These are phyloP conservation scores for Phalacrocorax pelagicus DNA, from an alignment of 2,113 vertebrate genomes.

Conservation along the genomic window DNA sequence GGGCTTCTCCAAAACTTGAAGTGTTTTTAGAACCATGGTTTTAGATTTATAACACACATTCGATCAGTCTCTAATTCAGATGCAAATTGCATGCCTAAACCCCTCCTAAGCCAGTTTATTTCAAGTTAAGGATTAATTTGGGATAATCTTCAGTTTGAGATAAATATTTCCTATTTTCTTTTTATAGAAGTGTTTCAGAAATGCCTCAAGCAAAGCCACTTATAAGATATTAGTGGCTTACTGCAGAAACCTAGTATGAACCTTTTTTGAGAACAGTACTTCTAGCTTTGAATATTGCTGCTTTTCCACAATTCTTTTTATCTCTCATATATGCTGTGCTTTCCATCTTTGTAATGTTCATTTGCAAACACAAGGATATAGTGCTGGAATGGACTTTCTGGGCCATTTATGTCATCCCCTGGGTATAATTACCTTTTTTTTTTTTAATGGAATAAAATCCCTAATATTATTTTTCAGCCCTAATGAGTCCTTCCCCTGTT, in stretches of 20 bases:
- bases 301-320: neutral
- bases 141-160: neutral
- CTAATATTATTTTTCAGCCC: neutral
- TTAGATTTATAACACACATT: neutral
- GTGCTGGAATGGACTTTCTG: neutral
- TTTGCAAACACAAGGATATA: neutral
- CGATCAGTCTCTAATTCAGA: neutral
- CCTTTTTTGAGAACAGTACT: neutral
- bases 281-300: neutral
- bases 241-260: neutral
- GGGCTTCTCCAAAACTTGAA: neutral
- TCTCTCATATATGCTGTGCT: neutral
- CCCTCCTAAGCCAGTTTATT: neutral
- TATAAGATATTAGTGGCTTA: neutral
- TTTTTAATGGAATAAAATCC: neutral
- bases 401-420: neutral
- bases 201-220: neutral
- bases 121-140: neutral
- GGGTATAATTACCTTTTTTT: neutral
- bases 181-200: neutral
- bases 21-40: neutral
- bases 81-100: neutral
- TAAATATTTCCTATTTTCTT: neutral
- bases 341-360: neutral
- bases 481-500: neutral